Conservation (phyloP, 2,113 vertebrate species). For the Melanotaenia duboulayi region DNA sequence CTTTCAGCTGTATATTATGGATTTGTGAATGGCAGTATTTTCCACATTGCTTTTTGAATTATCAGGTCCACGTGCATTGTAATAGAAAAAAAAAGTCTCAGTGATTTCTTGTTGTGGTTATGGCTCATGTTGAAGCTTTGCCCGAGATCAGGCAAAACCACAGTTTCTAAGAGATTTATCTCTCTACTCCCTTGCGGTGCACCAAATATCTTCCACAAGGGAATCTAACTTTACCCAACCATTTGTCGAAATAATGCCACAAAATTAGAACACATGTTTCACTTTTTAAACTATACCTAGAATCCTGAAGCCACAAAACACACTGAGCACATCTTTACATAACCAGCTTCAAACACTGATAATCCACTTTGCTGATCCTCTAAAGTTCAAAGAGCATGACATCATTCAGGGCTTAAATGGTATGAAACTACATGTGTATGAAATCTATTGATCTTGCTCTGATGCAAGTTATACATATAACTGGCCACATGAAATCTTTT, state of each 20-base stretch:
- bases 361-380: slow-evolving; percentile 19
- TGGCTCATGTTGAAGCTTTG: slow-evolving; percentile 39
- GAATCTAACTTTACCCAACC: slow-evolving; percentile 54
- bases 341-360: slow-evolving; percentile 43
- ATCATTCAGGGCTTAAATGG: slow-evolving; percentile 36
- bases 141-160: slow-evolving; percentile 47
- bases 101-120: slow-evolving; percentile 57
- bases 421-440: slow-evolving; percentile 25
- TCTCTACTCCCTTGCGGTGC: slow-evolving; percentile 63
- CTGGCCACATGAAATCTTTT: slow-evolving; percentile 34
- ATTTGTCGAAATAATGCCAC: slow-evolving; percentile 53
- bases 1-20: not conserved
- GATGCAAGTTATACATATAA: slow-evolving; percentile 51
- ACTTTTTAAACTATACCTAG: not conserved
- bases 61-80: slow-evolving; percentile 33
- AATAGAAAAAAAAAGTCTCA: slow-evolving; percentile 32
- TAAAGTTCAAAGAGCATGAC: slow-evolving; percentile 47
- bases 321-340: slow-evolving; percentile 29
- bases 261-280: slow-evolving; percentile 70
- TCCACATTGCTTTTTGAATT: not conserved
- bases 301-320: slow-evolving; percentile 2
- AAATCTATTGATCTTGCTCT: slow-evolving; percentile 41
- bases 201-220: slow-evolving; percentile 63
- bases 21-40: slow-evolving; percentile 2
- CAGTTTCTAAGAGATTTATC: slow-evolving; percentile 66